Evolutionary conservation across 1,140 invertebrate genomes (phyloP), one percentile per base, ranked within the genome.

Genomic region (Tetramorium simillimum): DNA sequence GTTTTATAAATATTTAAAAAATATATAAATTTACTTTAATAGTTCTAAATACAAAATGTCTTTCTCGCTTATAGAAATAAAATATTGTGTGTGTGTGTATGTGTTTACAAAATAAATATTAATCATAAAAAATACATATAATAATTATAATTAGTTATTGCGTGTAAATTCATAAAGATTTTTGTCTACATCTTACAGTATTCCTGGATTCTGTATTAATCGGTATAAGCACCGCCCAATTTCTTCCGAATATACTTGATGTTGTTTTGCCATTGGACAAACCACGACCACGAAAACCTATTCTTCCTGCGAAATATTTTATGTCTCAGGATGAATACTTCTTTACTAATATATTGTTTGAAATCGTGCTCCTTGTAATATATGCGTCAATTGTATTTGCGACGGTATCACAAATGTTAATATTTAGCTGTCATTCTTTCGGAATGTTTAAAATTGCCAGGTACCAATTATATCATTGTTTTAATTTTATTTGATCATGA

Each of bases 371-470:
- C 33, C 21, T 16, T 37, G 16, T 2, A 7, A 2, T 86, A 67
- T 9, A 1, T 28, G 24, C 4, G 2, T 65, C 33, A 16, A 46
- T 81, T 14, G 0, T 81, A 24, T 49, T 73, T 7, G 53, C 67
- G 5, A 82, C 67, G 3, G 7, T 24, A 18, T 60, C 67, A 12
- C 80, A 82, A 58, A 7, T 73, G 6, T 60, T 84, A 9, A 9
- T 58, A 60, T 73, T 84, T 46, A 16, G 12, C 7, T 40, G 0
- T 33, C 80, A 84, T 62, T 33, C 21, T 7, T 24, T 58, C 10
- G 80, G 80, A 3, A 72, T 84, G 67, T 84, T 72, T 16, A 62
- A 60, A 33, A 73, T 84, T 24, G 43, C 67, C 56, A 84, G 60
- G 67, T 84, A 43, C 21, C 6, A 3, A 63, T 33, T 18, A 12